Base-by-base conservation (phyloP, 2,797 vertebrate species). In the Crypturellus tataupa region DNA sequence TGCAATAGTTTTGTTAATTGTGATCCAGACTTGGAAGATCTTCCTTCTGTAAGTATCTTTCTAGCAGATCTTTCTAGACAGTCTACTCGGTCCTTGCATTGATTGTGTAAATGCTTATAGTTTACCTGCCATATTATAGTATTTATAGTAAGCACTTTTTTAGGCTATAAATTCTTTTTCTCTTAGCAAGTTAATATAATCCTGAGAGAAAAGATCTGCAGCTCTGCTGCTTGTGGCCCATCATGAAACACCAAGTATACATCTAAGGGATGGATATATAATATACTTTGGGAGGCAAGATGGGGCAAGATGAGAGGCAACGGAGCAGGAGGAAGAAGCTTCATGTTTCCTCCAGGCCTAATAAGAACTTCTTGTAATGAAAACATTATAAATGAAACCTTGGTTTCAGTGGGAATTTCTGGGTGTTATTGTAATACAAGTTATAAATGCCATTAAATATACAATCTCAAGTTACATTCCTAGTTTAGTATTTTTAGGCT, bases 21-120 rank as follows among this genome's bases (percentile, higher is more conserved):
- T 86, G 42, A 56, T 0, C 0, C 3, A 56, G 6, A 23, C 20
- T 6, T 70, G 3, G 4, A 80, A 53, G 77, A 47, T 46, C 27
- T 58, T 51, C 5, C 3, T 24, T 49, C 39, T n/a, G 16, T 10
- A n/a, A 20, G 31, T 56, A 31, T n/a, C 31, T n/a, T n/a, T n/a
- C 29, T 20, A 56, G 5, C 19, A 10, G 70, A 17, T 82, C 2
- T 31, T 77, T 71, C 42, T 31, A 42, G n/a, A 39, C 3, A 65
- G 37, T 25, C 17, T 75, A 75, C 73, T 14, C 14, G 23, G 12
- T 10, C 17, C 35, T 35, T 60, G 12, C 24, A 23, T 53, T 37
- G 63, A 49, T 63, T 53, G 3, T 83, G 51, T 12, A 29, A 5
- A 40, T 70, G 62, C 4, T 42, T 24, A 37, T 64, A 62, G 17